Percentiles rank a stretch among this genome's conserved stretches.
These are phyloP conservation scores for Goniozus legneri DNA, from an alignment of 1,140 invertebrate genomes.

Conservation along the genomic window DNA sequence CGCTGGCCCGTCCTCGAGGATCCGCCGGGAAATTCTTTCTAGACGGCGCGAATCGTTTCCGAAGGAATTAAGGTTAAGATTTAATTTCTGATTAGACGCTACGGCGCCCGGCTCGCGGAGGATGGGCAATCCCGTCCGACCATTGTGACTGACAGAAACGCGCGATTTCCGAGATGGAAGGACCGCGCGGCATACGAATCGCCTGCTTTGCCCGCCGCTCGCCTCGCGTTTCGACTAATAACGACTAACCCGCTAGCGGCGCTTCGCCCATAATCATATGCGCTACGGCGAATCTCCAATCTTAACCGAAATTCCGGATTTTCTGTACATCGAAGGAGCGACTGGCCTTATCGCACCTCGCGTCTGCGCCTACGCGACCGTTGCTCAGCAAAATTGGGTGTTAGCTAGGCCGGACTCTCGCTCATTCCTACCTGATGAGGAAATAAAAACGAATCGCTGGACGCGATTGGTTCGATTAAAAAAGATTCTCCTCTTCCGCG, in stretches of 20 bases:
- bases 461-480: no score
- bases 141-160: slow-evolving; percentile 53
- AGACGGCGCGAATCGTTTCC: slow-evolving; percentile 24
- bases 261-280: slow-evolving; percentile 21
- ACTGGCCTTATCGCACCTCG: no score
- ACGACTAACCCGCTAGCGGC: slow-evolving; percentile 24
- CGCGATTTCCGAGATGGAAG: slow-evolving; percentile 48
- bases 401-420: no score
- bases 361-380: no score
- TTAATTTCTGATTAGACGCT: slow-evolving; percentile 52
- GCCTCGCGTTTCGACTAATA: slow-evolving; percentile 38
- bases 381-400: no score
- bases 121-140: slow-evolving; percentile 43
- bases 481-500: no score
- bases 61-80: slow-evolving; percentile 49
- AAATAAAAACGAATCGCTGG: no score
- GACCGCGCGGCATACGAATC: slow-evolving; percentile 51
- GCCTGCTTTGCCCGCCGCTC: slow-evolving; percentile 43
- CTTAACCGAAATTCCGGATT: not conserved
- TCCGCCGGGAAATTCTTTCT: slow-evolving; percentile 29
- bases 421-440: no score
- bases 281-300: slow-evolving; percentile 7
- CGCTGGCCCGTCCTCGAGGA: slow-evolving; percentile 14
- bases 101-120: slow-evolving; percentile 30
- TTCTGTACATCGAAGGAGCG: not conserved